These are phyloP conservation scores for Scylla paramamosain DNA, from an alignment of 1,140 invertebrate species.

Conservation along the genomic window DNA sequence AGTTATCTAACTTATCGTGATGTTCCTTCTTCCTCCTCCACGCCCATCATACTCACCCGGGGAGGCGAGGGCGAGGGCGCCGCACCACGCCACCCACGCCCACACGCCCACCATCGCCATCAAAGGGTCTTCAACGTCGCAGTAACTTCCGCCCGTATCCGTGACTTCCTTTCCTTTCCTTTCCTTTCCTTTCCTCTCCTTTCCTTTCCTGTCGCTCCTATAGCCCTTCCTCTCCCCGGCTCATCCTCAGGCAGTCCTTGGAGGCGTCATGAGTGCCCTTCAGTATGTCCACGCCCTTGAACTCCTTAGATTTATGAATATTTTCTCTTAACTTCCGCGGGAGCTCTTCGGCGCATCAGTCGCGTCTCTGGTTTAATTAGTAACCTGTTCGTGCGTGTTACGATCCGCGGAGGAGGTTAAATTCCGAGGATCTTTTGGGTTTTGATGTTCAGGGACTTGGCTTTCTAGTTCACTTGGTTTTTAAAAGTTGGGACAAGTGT, in stretches of 20 bases:
- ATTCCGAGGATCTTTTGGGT: no score
- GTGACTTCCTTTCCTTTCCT: not conserved
- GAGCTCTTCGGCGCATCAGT: not conserved
- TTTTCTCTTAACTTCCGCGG: not conserved
- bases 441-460: not conserved
- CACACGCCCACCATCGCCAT: slow-evolving; percentile 17
- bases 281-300: not conserved
- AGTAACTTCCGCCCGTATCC: not conserved
- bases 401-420: no score
- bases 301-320: not conserved
- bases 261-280: not conserved
- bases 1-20: no score
- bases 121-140: not conserved
- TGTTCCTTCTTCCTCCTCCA: no score
- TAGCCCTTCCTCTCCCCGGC: not conserved
- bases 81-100: slow-evolving; percentile 6
- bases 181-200: not conserved
- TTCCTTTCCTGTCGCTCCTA: not conserved
- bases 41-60: not conserved
- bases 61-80: slow-evolving; percentile 5
- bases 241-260: not conserved
- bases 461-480: no score
- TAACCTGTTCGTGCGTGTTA: not conserved
- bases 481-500: not conserved
- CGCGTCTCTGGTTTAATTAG: not conserved